Percentiles rank a stretch among this genome's conserved stretches.
phyloP scores from a whole-genome alignment of 2,797 vertebrate species.

The Darevskia mixta region DNA sequence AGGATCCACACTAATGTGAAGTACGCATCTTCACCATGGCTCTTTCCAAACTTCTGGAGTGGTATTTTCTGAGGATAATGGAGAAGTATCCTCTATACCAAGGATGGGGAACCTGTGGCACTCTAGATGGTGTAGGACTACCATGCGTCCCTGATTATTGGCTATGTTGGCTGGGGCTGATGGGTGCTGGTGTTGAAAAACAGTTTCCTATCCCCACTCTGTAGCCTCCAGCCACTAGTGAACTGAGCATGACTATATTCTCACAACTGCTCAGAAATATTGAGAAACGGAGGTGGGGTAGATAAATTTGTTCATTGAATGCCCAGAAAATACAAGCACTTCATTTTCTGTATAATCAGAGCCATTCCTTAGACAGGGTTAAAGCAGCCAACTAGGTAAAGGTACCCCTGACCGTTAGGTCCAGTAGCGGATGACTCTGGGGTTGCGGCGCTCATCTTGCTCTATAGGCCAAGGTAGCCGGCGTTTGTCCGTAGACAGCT shows the following conservation, averaged over 20 bases:
- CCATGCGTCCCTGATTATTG: no score
- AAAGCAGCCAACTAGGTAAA: not conserved
- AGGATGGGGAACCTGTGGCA: not conserved
- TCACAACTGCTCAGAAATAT: not conserved
- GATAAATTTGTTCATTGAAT: not conserved
- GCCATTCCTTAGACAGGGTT: not conserved
- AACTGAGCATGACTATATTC: not conserved
- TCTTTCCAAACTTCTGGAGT: not conserved
- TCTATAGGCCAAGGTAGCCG: no score
- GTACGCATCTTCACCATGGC: not conserved
- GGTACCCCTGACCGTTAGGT: no score
- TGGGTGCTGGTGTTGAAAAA: no score
- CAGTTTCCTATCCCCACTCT: no score
- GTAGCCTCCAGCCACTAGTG: not conserved
- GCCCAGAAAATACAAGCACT: not conserved
- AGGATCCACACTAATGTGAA: not conserved
- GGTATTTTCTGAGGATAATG: no score
- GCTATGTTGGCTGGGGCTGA: no score
- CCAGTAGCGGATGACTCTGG: no score
- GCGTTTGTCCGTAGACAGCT: no score
- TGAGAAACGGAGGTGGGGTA: not conserved
- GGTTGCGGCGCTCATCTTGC: no score
- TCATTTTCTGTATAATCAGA: not conserved
- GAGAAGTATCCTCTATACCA: no score
- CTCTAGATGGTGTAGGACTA: no score